phyloP scores from a whole-genome alignment of 2,797 vertebrate genomes.

The Trichosurus vulpecula region DNA sequence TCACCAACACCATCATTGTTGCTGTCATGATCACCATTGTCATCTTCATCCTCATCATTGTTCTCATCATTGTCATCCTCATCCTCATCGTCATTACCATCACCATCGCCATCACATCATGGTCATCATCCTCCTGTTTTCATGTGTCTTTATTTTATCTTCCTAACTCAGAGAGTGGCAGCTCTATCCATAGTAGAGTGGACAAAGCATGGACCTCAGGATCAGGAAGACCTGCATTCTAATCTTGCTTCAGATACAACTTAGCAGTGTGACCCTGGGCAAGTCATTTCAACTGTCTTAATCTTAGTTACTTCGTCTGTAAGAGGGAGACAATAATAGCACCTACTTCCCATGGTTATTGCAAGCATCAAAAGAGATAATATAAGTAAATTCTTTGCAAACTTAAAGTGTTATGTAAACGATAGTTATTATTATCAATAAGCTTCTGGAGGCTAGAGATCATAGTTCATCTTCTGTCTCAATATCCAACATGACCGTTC shows the following conservation, averaged over 20 bases:
- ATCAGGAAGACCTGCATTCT: background rate
- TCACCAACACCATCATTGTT: too few relatives aligned
- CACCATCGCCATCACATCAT: background rate
- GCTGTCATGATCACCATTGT: too few relatives aligned
- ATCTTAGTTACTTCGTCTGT: background rate
- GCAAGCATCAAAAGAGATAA: background rate
- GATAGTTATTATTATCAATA: background rate
- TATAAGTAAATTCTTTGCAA: background rate
- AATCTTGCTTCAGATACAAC: background rate
- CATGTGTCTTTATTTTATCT: background rate
- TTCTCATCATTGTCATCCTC: too few relatives aligned
- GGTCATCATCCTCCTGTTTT: background rate
- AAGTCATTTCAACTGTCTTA: background rate
- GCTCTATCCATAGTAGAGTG: background rate
- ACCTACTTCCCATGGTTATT: background rate
- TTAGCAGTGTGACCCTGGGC: background rate
- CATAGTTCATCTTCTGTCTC: background rate
- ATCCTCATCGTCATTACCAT: too few relatives aligned
- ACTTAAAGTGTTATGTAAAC: background rate
- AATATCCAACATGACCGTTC: background rate
- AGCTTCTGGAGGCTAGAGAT: background rate
- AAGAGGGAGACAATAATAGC: background rate
- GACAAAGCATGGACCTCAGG: background rate
- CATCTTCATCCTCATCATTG: too few relatives aligned
- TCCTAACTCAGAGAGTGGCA: background rate